Conservation (phyloP, 2,888 invertebrate species). For the Netelia virgata region DNA sequence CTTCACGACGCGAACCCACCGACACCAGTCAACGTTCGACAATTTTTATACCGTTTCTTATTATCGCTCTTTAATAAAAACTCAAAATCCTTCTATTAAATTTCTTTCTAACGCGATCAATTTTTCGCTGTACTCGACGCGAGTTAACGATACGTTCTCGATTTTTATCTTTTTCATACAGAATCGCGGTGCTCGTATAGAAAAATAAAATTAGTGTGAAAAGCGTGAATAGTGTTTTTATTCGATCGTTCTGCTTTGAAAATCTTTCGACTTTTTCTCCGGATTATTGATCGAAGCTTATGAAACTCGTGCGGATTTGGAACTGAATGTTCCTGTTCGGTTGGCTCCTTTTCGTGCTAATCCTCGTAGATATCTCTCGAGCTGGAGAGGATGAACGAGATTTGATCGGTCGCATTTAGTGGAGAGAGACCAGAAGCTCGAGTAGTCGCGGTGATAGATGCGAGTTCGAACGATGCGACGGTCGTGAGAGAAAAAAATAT, state of each 20-base stretch:
- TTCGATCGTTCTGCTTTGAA: too few relatives aligned
- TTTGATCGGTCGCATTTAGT: conserved; percentile 69
- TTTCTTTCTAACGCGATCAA: neutral
- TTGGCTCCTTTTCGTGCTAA: conserved; percentile 26
- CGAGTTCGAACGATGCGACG: conserved; percentile 56
- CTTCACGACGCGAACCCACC: conserved; percentile 19
- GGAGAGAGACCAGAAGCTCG: conserved; percentile 52
- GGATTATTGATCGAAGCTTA: too few relatives aligned
- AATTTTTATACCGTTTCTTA: neutral
- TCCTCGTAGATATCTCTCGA: conserved; percentile 53
- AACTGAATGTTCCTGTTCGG: too few relatives aligned
- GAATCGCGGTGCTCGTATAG: too few relatives aligned
- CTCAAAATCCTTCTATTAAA: neutral
- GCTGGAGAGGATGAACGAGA: conserved; percentile 66
- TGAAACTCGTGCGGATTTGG: too few relatives aligned
- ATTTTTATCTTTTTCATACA: too few relatives aligned
- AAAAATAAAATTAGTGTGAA: too few relatives aligned
- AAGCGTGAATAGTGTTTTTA: too few relatives aligned
- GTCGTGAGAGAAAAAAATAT: conserved; percentile 30
- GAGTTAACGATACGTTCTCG: neutral
- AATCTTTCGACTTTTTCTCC: too few relatives aligned
- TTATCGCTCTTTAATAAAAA: neutral
- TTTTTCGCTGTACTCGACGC: neutral
- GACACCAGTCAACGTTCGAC: conserved; percentile 37
- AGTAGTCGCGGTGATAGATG: conserved; percentile 67